Evolutionary conservation across 2,888 invertebrate genomes (phyloP).

Genomic region (Andrena dorsata): DNA sequence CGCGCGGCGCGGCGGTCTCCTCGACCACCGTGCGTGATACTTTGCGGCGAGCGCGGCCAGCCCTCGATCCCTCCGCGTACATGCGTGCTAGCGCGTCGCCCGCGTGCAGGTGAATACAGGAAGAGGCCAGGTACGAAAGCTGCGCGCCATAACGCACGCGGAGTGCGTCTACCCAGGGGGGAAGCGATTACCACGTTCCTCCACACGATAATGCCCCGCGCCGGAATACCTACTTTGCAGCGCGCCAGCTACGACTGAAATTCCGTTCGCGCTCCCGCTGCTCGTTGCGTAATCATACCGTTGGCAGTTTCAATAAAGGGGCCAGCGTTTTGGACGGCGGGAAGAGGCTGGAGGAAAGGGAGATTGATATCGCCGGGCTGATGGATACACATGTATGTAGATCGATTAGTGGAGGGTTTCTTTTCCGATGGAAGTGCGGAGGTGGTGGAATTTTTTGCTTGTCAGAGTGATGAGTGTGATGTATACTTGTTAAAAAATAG

Average conservation of each 20-base stretch:
- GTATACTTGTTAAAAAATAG: too few relatives aligned
- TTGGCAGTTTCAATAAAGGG: background rate
- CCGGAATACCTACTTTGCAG: conserved; percentile 55
- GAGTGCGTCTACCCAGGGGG: conserved; percentile 38
- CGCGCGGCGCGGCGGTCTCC: conserved; percentile 47
- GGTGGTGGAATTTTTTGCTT: background rate
- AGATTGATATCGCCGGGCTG: too few relatives aligned
- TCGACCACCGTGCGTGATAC: conserved; percentile 58
- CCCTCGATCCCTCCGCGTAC: conserved; percentile 20
- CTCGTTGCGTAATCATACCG: conserved; percentile 17
- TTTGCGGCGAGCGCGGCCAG: conserved; percentile 8
- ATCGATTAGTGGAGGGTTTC: too few relatives aligned
- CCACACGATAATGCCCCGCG: conserved; percentile 35
- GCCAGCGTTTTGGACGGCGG: background rate
- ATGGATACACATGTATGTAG: too few relatives aligned
- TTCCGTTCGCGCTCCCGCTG: conserved; percentile 31
- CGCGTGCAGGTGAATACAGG: conserved; percentile 61
- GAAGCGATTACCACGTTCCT: conserved; percentile 52
- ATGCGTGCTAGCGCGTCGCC: conserved; percentile 12
- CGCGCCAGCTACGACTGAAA: conserved; percentile 27
- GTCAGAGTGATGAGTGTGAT: background rate
- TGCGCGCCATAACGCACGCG: conserved; percentile 47
- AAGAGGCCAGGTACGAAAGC: conserved; percentile 44
- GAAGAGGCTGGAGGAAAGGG: too few relatives aligned
- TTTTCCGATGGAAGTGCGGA: too few relatives aligned